A percentile compares a stretch with the other conserved stretches of the same genome.
phyloP scores from a whole-genome alignment of 2,113 vertebrate genomes.

The Toxotes jaculatrix region DNA sequence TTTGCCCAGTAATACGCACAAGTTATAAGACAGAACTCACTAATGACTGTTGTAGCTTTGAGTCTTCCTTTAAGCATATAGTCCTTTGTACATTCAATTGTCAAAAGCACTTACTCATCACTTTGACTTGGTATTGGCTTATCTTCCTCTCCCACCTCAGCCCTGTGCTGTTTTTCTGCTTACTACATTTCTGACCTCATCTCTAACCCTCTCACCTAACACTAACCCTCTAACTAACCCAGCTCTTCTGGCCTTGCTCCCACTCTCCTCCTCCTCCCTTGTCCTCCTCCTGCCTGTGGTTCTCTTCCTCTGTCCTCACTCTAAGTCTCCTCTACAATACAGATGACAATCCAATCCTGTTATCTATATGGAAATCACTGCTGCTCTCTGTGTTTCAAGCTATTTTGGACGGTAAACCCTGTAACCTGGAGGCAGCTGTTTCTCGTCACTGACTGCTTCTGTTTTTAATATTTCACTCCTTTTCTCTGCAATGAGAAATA shows the following conservation, averaged over 20 bases:
- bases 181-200: background rate
- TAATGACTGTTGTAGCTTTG: no score
- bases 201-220: background rate
- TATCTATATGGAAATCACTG: conserved; percentile 15
- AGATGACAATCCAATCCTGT: no score
- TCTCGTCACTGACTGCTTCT: background rate
- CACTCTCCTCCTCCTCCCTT: background rate
- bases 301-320: background rate
- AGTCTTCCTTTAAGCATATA: background rate
- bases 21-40: no score
- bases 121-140: background rate
- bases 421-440: background rate
- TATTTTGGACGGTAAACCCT: background rate
- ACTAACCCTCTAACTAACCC: background rate
- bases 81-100: background rate
- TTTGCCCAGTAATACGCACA: no score
- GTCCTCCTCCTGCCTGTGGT: background rate
- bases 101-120: background rate
- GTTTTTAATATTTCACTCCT: conserved; percentile 9
- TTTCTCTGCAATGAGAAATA: conserved; percentile 3
- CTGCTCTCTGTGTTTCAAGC: background rate
- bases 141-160: background rate
- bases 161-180: background rate
- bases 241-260: background rate
- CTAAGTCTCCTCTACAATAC: no score